Evolutionary conservation across 2,113 vertebrate genomes (phyloP).

Genomic region (Channa argus): DNA sequence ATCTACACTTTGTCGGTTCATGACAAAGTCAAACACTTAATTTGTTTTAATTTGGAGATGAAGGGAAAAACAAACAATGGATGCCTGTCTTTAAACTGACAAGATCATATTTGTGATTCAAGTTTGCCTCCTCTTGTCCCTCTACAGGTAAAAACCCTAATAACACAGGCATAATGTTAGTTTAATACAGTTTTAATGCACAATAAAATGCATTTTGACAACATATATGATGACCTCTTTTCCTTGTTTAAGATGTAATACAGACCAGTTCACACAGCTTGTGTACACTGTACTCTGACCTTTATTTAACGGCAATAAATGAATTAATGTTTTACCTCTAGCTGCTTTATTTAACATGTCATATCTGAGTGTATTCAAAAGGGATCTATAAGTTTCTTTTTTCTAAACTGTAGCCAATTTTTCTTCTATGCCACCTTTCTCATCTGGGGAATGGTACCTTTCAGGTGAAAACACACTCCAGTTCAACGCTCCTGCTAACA

Average conservation of each 20-base stretch:
- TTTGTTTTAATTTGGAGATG: constrained; percentile 47
- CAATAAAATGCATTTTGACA: no score
- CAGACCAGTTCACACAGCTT: not conserved
- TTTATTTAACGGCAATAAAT: not conserved
- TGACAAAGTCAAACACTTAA: constrained; percentile 46
- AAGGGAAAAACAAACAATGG: constrained; percentile 50
- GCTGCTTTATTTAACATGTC: no score
- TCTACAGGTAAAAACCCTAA: not conserved
- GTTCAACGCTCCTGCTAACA: constrained; percentile 64
- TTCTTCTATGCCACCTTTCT: not conserved
- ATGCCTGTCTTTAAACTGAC: constrained; percentile 36
- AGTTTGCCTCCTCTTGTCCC: constrained; percentile 11
- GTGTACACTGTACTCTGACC: not conserved
- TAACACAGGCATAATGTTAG: not conserved
- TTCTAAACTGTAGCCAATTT: not conserved
- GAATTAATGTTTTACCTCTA: not conserved
- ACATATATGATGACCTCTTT: not conserved
- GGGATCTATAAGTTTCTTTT: not conserved
- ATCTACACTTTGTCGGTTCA: constrained; percentile 5
- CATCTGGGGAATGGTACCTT: constrained; percentile 35
- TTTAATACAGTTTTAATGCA: no score
- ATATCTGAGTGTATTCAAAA: constrained; percentile 1
- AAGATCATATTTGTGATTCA: not conserved
- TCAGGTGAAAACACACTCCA: constrained; percentile 58
- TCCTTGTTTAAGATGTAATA: not conserved